phyloP scores from a whole-genome alignment of 2,888 invertebrate species.

The Brachypalpus laphriformis region DNA sequence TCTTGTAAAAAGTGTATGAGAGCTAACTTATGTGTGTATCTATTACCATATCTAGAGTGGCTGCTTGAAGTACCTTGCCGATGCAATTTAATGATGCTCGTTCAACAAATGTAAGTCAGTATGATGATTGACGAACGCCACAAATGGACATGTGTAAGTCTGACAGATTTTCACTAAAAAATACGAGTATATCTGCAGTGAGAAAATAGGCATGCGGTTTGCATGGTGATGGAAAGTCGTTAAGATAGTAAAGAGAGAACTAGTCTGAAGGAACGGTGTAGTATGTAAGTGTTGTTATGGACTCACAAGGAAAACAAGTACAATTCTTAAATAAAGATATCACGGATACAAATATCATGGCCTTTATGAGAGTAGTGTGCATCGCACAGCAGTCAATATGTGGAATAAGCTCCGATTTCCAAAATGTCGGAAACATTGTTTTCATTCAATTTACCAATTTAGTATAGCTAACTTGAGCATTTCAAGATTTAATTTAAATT shows the following conservation, averaged over 20 bases:
- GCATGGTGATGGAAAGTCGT: neutral
- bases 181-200: too few relatives aligned
- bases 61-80: slow-evolving; percentile 11
- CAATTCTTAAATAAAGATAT: too few relatives aligned
- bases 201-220: neutral
- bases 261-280: neutral
- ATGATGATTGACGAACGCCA: neutral
- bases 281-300: neutral
- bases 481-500: too few relatives aligned
- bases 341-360: too few relatives aligned
- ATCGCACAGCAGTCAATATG: too few relatives aligned
- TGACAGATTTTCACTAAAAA: slow-evolving; percentile 1
- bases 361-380: too few relatives aligned
- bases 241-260: neutral
- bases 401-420: too few relatives aligned
- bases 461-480: too few relatives aligned
- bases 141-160: neutral
- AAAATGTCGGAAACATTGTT: too few relatives aligned
- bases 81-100: slow-evolving; percentile 2
- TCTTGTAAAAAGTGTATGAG: neutral
- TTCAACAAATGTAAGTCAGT: slow-evolving; percentile 17
- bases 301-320: too few relatives aligned
- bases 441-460: too few relatives aligned
- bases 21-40: slow-evolving; percentile 10
- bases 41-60: slow-evolving; percentile 61